Conservation (phyloP, 2,888 invertebrate genomes). For the Latrodectus elegans region DNA sequence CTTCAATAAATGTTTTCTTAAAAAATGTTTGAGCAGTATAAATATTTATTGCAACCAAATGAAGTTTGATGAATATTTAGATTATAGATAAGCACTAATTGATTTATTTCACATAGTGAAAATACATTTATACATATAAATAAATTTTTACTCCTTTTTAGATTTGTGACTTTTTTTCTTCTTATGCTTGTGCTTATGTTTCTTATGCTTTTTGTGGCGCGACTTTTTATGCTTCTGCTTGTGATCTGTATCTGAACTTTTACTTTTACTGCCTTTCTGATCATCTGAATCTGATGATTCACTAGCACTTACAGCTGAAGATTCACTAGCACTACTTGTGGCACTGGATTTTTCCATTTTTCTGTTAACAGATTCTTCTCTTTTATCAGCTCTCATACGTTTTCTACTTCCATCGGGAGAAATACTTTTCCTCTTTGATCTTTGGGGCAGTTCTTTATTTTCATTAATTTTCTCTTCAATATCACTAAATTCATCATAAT, state of each 20-base stretch:
- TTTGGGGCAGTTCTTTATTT: neutral
- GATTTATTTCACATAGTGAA: no score
- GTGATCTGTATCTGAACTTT: conserved; percentile 56
- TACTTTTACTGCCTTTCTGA: conserved; percentile 40
- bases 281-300: conserved; percentile 61
- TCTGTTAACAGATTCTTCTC: neutral
- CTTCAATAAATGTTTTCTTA: no score
- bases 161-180: conserved; percentile 69
- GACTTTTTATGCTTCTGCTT: conserved; percentile 63
- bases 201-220: conserved; percentile 68
- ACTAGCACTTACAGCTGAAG: conserved; percentile 55
- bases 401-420: conserved; percentile 34
- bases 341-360: conserved; percentile 30
- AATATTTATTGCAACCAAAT: no score
- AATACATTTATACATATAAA: no score
- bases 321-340: conserved; percentile 39
- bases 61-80: no score
- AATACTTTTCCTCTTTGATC: conserved; percentile 24
- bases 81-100: no score
- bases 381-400: conserved; percentile 17
- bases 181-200: conserved; percentile 69
- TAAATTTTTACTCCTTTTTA: conserved; percentile 26
- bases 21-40: no score
- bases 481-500: conserved; percentile 69
- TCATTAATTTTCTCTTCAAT: conserved; percentile 33